Base-by-base conservation (phyloP, 2,113 vertebrate genomes). In the Labeo catla region DNA sequence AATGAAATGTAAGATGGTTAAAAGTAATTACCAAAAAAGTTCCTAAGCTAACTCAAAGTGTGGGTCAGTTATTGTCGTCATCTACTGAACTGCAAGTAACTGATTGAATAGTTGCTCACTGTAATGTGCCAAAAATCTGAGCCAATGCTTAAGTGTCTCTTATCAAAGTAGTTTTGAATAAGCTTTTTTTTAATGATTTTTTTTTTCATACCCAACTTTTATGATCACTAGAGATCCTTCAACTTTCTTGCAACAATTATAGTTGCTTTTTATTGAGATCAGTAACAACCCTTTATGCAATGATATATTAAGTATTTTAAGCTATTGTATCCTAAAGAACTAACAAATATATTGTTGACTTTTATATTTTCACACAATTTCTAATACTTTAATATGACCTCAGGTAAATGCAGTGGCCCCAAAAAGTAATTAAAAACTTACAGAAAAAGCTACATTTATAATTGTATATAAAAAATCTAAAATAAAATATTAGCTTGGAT, bases 71-170 rank as follows among this genome's bases (percentile, higher is more conserved):
- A 19, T 36, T 34, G 3, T 78, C 5, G 15, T 16, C 74, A 12
- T 79, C 36, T 49, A 39, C 12, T 11, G n/a, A 84, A 74, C 21
- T 16, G 12, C 49, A 73, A 8, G 8, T 5, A 23, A 77, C 45
- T 36, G 84, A 39, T 19, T 70, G 28, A 61, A 9, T 76, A 66
- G 45, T 83, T 6, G 47, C 72, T 81, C 72, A 83, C 49, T 86
- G 61, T 68, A 66, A 65, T 28, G 61, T 68, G 61, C 47, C 74
- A 82, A 68, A 83, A 43, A 76, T 83, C 72, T 83, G 80, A 87
- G 86, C 80, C 86, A 39, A 50, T 15, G 10, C 45, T 12, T 49
- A 36, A 72, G 21, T 86, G 34, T 47, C 68, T 16, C 34, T 72
- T 23, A 45, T 73, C 21, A 7, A 15, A 81, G 54, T 70, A 82